Evolutionary conservation across 2,113 vertebrate genomes (phyloP), one percentile per base, ranked within the genome.

Genomic region (Cyprinus carpio): DNA sequence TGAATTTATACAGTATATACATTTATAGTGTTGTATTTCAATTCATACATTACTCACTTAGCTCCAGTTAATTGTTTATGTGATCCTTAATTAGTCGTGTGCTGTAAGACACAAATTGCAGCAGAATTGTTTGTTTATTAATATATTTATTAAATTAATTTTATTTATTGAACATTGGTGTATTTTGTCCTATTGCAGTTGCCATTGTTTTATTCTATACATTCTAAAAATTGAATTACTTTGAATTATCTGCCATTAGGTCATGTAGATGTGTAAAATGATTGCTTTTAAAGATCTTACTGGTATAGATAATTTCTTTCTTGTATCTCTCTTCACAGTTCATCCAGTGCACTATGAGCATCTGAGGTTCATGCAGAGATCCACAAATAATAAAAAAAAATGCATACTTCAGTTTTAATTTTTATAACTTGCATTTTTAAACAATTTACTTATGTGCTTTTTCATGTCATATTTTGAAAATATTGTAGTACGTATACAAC

Each of bases 291-390:
- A 64, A 84, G 27, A 18, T 43, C n/a, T n/a, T 20, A 18, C 64
- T 31, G 29, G 27, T 31, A 65, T 80, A 31, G 8, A 65, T 51
- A 25, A 8, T 49, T 29, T 51, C 1, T 75, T 71, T 54, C 1
- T 56, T 40, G 64, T 71, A 2, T 89, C 6, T 90, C 12, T 89
- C 25, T 76, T 31, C 72, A 0, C 56, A 95, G 94, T 95, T 95
- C 25, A 93, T 95, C 85, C 93, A 91, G 89, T 91, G 91, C 88
- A 92, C 92, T 25, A 94, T 95, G 93, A 92, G 89, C 77, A 58
- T 91, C 43, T 95, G 89, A 95, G 34, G 29, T 34, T 77, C 27
- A 10, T 77, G 49, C 16, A n/a, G 12, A 46, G 10, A 46, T 43
- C 43, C 10, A 12, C 43, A 3, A 46, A 46, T 12, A 46, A 46